Evolutionary conservation across 2,797 vertebrate species (phyloP).

Genomic region (Gorsachius magnificus): DNA sequence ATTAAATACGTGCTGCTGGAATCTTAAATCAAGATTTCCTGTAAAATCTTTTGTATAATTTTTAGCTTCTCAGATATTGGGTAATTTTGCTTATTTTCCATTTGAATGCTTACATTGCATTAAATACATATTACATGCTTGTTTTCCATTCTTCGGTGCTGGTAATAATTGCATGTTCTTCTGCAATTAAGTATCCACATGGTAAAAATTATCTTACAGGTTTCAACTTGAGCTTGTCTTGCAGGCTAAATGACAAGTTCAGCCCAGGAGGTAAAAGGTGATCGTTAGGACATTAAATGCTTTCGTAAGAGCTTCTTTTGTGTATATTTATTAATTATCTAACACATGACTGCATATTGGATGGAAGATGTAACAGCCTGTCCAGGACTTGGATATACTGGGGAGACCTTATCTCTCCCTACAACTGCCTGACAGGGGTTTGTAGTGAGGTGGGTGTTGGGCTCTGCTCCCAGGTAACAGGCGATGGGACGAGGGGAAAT

Average conservation of each 20-base stretch:
- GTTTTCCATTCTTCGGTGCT: background rate
- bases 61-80: background rate
- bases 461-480: too few relatives aligned
- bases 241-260: background rate
- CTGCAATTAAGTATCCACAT: background rate
- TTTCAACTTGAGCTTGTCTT: background rate
- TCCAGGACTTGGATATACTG: background rate
- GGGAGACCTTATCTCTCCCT: too few relatives aligned
- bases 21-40: background rate
- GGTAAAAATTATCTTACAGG: background rate
- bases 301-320: background rate
- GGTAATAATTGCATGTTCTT: background rate
- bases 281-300: background rate
- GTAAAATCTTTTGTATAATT: background rate
- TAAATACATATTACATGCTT: background rate
- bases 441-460: too few relatives aligned
- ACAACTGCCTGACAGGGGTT: too few relatives aligned
- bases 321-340: background rate
- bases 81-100: background rate
- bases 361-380: background rate
- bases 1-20: background rate
- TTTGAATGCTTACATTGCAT: background rate
- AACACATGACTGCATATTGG: background rate
- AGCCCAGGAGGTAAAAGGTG: background rate
- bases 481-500: too few relatives aligned